These are phyloP conservation scores for Numida meleagris DNA, from an alignment of 2,113 vertebrate species.

Conservation along the genomic window DNA sequence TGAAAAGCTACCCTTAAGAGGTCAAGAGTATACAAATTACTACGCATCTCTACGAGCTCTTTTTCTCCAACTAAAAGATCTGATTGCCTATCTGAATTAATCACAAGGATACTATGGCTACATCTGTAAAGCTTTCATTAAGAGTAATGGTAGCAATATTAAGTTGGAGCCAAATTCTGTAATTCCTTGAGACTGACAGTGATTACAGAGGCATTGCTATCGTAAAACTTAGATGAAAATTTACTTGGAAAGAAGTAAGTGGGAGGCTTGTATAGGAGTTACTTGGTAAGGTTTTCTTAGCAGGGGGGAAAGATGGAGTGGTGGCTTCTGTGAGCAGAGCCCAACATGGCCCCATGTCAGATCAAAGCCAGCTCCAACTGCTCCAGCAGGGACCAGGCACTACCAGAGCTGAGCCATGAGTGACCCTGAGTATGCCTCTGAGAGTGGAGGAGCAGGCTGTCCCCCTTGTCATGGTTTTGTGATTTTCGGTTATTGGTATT, in stretches of 20 bases:
- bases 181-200: background rate
- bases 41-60: constrained; percentile 24
- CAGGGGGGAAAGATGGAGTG: background rate
- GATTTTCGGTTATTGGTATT: too few relatives aligned
- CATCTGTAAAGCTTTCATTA: background rate
- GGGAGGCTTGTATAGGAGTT: background rate
- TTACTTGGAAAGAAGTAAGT: background rate
- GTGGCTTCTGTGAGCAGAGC: background rate
- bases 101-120: background rate
- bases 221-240: background rate
- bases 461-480: too few relatives aligned
- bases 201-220: background rate
- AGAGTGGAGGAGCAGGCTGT: too few relatives aligned
- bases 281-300: background rate
- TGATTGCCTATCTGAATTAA: constrained; percentile 54
- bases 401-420: background rate
- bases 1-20: background rate
- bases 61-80: constrained; percentile 22
- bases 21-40: background rate
- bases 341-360: background rate
- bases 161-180: background rate
- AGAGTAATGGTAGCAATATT: background rate
- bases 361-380: background rate
- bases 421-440: background rate
- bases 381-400: background rate